A percentile compares a stretch with the other conserved stretches of the same genome.
Conservation (phyloP, 2,113 vertebrate genomes). For the Seriola quinqueradiata region DNA sequence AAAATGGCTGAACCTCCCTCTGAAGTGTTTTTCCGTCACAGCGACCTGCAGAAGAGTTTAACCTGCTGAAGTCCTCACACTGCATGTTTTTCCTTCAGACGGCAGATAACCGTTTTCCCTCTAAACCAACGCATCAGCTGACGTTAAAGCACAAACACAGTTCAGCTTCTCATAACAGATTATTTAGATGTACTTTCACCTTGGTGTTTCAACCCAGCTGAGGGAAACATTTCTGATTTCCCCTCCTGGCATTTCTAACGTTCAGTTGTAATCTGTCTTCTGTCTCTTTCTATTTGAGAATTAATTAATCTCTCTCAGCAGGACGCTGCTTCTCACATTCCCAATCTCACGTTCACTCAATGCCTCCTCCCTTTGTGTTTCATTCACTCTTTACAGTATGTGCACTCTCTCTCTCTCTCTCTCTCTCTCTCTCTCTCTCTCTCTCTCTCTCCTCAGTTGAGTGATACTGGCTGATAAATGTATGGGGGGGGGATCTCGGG, state of each 20-base stretch:
- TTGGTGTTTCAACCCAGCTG: not conserved
- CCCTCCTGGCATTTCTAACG: constrained; percentile 28
- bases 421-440: not conserved
- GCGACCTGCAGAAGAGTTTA: not conserved
- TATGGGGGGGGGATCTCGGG: not conserved
- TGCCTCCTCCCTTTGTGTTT: constrained; percentile 3
- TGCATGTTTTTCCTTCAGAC: not conserved
- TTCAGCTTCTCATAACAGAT: not conserved
- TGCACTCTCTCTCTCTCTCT: not conserved
- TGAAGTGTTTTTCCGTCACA: not conserved
- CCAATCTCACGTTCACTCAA: not conserved
- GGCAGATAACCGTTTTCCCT: not conserved
- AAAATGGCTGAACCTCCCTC: not conserved
- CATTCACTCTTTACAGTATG: not conserved
- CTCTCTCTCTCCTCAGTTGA: too few relatives aligned
- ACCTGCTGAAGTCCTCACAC: not conserved
- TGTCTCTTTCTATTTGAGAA: constrained; percentile 26
- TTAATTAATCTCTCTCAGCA: constrained; percentile 28
- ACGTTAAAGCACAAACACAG: not conserved
- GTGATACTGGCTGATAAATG: constrained; percentile 17
- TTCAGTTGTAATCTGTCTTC: constrained; percentile 16
- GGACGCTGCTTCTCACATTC: not conserved
- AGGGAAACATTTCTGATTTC: not conserved
- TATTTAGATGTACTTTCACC: not conserved
- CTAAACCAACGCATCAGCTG: not conserved